A percentile compares a stretch with the other conserved stretches of the same genome.
phyloP scores from a whole-genome alignment of 1,140 invertebrate species.

The Bombus soroeensis region DNA sequence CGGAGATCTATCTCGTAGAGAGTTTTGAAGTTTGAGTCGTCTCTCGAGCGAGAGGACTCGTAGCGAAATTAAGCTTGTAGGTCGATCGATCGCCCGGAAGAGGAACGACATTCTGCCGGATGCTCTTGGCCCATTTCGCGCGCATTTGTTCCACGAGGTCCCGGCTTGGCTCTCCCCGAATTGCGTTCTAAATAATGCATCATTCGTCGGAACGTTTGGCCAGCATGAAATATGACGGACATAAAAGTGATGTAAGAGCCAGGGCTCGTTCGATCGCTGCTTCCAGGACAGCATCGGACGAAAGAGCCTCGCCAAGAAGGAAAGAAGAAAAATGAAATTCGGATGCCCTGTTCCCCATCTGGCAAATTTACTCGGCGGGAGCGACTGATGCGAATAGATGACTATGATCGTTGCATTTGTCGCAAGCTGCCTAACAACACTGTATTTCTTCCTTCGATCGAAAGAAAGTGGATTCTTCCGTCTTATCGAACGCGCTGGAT shows the following conservation, averaged over 20 bases:
- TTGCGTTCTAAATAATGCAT: constrained; percentile 70
- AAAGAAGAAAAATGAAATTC: constrained; percentile 26
- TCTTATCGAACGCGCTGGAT: constrained; percentile 6
- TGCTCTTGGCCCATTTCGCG: constrained; percentile 52
- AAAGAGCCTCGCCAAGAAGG: constrained; percentile 7
- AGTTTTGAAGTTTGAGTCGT: background rate
- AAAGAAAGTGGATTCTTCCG: background rate
- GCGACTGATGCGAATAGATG: constrained; percentile 35
- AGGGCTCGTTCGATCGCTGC: constrained; percentile 56
- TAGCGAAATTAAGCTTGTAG: constrained; percentile 50
- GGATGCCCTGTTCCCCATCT: constrained; percentile 3
- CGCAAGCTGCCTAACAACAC: constrained; percentile 2
- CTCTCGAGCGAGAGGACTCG: background rate
- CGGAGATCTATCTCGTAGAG: background rate
- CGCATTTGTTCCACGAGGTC: constrained; percentile 49
- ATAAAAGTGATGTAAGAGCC: constrained; percentile 67
- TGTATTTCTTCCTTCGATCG: constrained; percentile 12
- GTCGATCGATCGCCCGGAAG: constrained; percentile 47
- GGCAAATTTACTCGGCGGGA: constrained; percentile 53
- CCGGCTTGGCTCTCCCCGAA: constrained; percentile 45
- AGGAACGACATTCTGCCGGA: constrained; percentile 37
- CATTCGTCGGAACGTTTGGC: constrained; percentile 65
- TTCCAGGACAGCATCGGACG: constrained; percentile 10
- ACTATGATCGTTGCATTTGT: constrained; percentile 49
- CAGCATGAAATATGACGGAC: constrained; percentile 58